Percentiles rank a stretch among this genome's conserved stretches.
phyloP scores from a whole-genome alignment of 2,113 vertebrate genomes.

The Nycticorax nycticorax region DNA sequence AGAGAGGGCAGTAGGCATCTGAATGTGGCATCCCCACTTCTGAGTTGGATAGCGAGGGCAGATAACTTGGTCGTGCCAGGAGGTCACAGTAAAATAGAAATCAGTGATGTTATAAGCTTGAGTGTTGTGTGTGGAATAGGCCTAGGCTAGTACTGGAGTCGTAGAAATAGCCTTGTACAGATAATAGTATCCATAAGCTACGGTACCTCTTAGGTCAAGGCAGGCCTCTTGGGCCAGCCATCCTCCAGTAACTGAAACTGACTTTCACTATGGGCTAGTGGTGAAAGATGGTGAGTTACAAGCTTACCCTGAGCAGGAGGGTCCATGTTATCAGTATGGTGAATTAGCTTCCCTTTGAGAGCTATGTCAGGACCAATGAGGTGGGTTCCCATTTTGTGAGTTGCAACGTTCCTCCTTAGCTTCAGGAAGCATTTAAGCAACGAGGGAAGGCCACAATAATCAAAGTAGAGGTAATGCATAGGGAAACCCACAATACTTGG shows the following conservation, averaged over 20 bases:
- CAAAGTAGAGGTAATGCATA: neutral
- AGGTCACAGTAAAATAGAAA: neutral
- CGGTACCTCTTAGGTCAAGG: neutral
- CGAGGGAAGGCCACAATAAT: neutral
- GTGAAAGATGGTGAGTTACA: neutral
- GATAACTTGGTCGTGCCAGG: neutral
- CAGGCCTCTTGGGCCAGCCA: neutral
- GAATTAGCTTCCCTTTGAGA: neutral
- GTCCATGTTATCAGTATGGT: neutral
- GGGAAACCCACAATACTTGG: neutral
- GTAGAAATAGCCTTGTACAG: neutral
- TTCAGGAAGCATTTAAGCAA: constrained; percentile 21
- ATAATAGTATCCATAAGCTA: neutral
- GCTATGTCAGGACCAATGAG: neutral
- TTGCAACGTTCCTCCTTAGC: neutral
- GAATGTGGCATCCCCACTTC: neutral
- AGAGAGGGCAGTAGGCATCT: neutral
- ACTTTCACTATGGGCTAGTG: neutral
- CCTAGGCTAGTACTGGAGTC: neutral
- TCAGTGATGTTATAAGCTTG: neutral
- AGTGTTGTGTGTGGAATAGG: neutral
- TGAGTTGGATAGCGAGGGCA: neutral
- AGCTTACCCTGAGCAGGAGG: neutral
- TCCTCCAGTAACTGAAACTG: neutral
- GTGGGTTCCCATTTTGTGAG: neutral